Base-by-base conservation (phyloP, 2,113 vertebrate species). In the Xyliphius kryptos region DNA sequence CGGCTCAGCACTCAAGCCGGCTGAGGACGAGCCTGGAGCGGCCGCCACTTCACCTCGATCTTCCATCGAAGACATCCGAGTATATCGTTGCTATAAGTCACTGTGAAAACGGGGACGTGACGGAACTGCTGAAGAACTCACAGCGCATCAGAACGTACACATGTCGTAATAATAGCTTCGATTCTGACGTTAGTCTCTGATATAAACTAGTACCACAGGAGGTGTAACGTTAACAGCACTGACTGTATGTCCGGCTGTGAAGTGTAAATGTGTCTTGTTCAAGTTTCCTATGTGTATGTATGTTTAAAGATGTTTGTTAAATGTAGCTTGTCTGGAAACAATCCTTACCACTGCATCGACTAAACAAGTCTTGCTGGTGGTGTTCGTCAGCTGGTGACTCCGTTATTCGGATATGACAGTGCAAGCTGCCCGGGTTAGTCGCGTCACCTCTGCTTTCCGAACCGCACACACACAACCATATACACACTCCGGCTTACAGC, bases 11-110 rank as follows among this genome's bases (percentile, higher is more conserved):
- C 85, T 82, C 64, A 87, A 78, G 60, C 84, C 89, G 73, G 85
- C 85, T 71, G 90, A 89, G 71, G 88, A 89, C 76, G 84, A 86
- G 74, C 85, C 87, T 56, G 89, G 83, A 63, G 86, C 82, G 64
- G 86, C 86, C 72, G 87, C 87, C 73, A 87, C 83, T 67, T 90
- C 90, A 56, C 84, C 80, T 74, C 78, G 83, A 72, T 90, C 89
- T 65, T 89, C 89, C 85, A 89, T 74, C 51, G 88, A 85, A 69
- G 86, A 85, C 80, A 89, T 89, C 57, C 74, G 75, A 69, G 55
- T 10, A n/a, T n/a, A n/a, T n/a, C n/a, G n/a, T n/a, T n/a, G n/a
- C n/a, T n/a, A n/a, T n/a, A n/a, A n/a, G n/a, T n/a, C n/a, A n/a
- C n/a, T n/a, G n/a, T n/a, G n/a, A n/a, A n/a, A n/a, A n/a, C n/a